Percentiles rank a stretch among this genome's conserved stretches.
Evolutionary conservation across 2,888 invertebrate genomes (phyloP).

Genomic region (Diadegma fenestrale): DNA sequence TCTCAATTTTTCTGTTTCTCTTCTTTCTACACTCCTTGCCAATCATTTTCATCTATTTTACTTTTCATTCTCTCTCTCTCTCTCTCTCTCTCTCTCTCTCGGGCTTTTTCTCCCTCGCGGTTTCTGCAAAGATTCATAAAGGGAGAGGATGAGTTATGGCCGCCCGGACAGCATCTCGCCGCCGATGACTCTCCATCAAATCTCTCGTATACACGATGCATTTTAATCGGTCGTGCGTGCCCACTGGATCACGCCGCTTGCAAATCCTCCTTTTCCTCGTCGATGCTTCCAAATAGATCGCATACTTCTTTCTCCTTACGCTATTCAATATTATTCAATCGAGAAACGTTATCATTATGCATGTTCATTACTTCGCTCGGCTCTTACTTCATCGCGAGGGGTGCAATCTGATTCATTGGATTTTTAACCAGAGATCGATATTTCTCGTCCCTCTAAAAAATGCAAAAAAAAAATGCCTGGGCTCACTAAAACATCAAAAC

Average conservation of each 20-base stretch:
- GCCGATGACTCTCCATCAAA: constrained; percentile 73
- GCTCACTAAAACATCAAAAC: background rate
- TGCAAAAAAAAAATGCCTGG: background rate
- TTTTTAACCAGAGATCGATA: background rate
- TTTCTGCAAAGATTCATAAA: constrained; percentile 63
- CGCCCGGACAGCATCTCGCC: constrained; percentile 74
- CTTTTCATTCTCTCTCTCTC: constrained; percentile 23
- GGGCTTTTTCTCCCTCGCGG: constrained; percentile 24
- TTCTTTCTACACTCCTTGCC: background rate
- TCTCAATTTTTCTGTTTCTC: constrained; percentile 29
- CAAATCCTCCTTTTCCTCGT: constrained; percentile 33
- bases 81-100: constrained; percentile 14
- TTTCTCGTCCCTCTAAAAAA: too few species aligned
- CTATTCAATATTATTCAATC: background rate
- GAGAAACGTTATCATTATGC: background rate
- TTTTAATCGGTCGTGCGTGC: constrained; percentile 82
- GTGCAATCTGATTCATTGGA: background rate
- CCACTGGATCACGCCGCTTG: constrained; percentile 61
- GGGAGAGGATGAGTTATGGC: constrained; percentile 70
- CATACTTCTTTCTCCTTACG: background rate
- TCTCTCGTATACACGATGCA: constrained; percentile 71
- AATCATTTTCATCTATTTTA: constrained; percentile 11
- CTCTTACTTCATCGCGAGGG: background rate
- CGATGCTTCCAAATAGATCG: constrained; percentile 21
- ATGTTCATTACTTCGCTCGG: background rate